Evolutionary conservation across 2,888 invertebrate genomes (phyloP), one percentile per base, ranked within the genome.

Genomic region (Tetramorium bicarinatum): DNA sequence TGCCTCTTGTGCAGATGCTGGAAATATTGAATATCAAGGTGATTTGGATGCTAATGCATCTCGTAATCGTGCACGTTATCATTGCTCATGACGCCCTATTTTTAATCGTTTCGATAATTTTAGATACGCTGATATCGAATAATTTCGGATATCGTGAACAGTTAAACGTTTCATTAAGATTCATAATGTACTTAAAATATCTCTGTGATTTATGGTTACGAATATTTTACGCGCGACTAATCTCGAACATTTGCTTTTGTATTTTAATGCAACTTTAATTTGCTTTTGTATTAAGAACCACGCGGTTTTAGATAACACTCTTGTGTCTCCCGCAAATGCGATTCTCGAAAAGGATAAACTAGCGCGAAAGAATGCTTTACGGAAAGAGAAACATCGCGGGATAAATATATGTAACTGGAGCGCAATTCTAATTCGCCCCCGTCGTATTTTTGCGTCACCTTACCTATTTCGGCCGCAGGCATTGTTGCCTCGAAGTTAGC

Each of bases 11-110:
- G 82, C 81, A 84, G 67, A 71, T 34, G 56, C 15, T 34, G 82
- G 79, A 86, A 90, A 87, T 87, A 84, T 82, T 61, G 69, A n/a
- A 84, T 69, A 87, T 75, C 86, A 83, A 81, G 80, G 74, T 74
- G 87, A 87, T 89, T 79, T 49, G 82, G 61, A 86, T 80, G 77
- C 74, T 83, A 88, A 89, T 84, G 79, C 64, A 84, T 75, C 82
- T 84, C 74, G 82, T 82, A 84, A 87, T 83, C 77, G 49, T 69
- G 49, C 56, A 62, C 62, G 76, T 75, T 87, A 84, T 88, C 87
- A 75, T 71, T 62, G 76, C 44, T 41, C 54, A 44, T 71, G 56
- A 54, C 11, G 29, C 15, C 21, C 44, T n/a, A 38, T 59, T 71
- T 52, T 38, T 47, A 64, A 76, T 25, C 34, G 13, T 41, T 38